phyloP scores from a whole-genome alignment of 2,113 vertebrate species.

The Equus quagga region DNA sequence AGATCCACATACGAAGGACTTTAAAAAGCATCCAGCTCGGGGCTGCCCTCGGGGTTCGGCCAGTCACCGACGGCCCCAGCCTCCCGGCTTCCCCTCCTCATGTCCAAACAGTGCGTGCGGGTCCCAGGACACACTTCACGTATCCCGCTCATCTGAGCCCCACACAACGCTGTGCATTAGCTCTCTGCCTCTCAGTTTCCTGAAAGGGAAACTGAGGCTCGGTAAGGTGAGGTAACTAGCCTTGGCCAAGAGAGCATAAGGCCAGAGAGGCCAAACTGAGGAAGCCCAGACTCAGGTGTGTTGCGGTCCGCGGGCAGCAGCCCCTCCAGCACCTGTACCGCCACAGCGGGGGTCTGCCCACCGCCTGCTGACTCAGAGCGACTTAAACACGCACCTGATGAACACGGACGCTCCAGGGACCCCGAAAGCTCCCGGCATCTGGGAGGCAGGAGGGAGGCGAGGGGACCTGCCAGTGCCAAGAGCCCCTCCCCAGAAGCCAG shows the following conservation, averaged over 20 bases:
- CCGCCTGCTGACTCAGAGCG: background rate
- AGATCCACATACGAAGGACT: background rate
- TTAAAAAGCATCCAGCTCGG: rapidly evolving
- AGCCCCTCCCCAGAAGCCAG: background rate
- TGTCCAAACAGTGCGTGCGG: rapidly evolving
- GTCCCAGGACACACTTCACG: background rate
- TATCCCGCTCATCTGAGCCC: rapidly evolving
- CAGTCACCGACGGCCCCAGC: rapidly evolving
- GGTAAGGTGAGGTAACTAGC: rapidly evolving
- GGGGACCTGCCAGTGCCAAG: background rate
- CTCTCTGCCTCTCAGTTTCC: background rate
- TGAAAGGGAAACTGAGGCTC: background rate
- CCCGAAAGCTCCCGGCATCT: rapidly evolving
- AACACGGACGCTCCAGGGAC: too few relatives aligned
- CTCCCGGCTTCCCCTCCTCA: background rate
- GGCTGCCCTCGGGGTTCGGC: background rate
- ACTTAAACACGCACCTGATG: rapidly evolving
- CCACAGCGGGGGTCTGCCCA: rapidly evolving
- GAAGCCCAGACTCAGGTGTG: rapidly evolving
- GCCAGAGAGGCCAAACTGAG: background rate
- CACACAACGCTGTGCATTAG: rapidly evolving
- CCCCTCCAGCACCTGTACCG: background rate
- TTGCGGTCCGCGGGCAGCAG: rapidly evolving
- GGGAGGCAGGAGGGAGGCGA: rapidly evolving
- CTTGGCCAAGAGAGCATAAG: too few relatives aligned